Percentiles rank a stretch among this genome's conserved stretches.
Evolutionary conservation across 2,888 invertebrate genomes (phyloP).

Genomic region (Deilephila porcellus): DNA sequence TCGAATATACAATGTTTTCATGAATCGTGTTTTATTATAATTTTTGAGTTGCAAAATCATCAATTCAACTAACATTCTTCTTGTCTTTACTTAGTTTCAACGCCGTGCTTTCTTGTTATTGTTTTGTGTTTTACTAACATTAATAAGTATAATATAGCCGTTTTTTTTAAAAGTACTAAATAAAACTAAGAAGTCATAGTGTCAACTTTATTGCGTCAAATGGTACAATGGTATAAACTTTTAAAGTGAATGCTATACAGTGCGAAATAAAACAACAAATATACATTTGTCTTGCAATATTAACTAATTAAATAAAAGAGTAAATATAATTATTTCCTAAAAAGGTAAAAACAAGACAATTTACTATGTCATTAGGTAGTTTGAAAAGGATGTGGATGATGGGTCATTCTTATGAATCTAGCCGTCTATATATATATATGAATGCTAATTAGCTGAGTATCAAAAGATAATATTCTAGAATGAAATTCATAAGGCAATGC

Average conservation of each 20-base stretch:
- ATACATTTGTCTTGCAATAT: neutral
- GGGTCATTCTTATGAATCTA: no score
- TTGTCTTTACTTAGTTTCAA: no score
- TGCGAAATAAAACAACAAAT: neutral
- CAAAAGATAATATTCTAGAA: no score
- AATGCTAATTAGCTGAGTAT: no score
- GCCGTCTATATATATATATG: no score
- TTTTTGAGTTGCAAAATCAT: neutral
- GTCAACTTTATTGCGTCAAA: conserved; percentile 18
- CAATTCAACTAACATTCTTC: neutral
- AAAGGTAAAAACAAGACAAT: neutral
- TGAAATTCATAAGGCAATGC: no score
- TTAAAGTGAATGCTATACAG: neutral
- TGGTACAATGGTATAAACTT: conserved; percentile 2
- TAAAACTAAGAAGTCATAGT: neutral
- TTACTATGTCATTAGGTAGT: no score
- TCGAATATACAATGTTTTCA: conserved; percentile 76
- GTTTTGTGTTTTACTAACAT: no score
- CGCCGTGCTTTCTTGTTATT: no score
- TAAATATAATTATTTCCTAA: neutral
- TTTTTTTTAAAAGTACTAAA: neutral
- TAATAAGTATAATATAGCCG: no score
- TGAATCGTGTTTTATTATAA: conserved; percentile 43
- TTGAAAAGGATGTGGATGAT: no score
- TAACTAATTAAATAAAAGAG: neutral